phyloP scores from a whole-genome alignment of 2,888 invertebrate species.

The Yponomeuta evonymella region DNA sequence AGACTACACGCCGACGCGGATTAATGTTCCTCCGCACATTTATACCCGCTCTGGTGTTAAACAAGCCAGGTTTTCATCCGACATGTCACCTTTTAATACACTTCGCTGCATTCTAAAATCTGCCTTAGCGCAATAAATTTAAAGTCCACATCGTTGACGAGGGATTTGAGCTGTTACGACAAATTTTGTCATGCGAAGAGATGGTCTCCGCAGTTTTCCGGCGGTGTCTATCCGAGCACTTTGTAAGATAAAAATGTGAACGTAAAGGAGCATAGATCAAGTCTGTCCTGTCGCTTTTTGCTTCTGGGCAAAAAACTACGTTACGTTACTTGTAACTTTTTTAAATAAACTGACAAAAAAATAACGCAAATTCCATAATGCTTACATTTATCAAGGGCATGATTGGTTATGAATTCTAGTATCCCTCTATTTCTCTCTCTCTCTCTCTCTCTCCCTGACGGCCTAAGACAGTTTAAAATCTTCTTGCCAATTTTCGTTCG shows the following conservation, averaged over 20 bases:
- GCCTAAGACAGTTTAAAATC: too few relatives aligned
- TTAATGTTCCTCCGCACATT: constrained; percentile 74
- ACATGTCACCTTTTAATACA: constrained; percentile 29
- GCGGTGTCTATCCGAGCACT: constrained; percentile 71
- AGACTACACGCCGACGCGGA: constrained; percentile 68
- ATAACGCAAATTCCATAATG: too few relatives aligned
- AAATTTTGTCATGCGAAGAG: constrained; percentile 28
- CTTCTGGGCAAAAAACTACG: neutral
- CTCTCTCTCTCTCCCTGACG: too few relatives aligned
- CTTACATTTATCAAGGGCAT: too few relatives aligned
- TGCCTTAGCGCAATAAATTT: constrained; percentile 11
- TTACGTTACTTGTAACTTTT: neutral
- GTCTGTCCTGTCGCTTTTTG: constrained; percentile 31
- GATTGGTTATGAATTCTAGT: too few relatives aligned
- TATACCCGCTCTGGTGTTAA: constrained; percentile 54
- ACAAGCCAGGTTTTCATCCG: constrained; percentile 39
- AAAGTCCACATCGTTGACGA: constrained; percentile 23
- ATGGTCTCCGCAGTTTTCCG: constrained; percentile 72
- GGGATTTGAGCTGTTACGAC: constrained; percentile 26
- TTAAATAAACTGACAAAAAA: too few relatives aligned
- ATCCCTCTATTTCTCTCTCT: too few relatives aligned
- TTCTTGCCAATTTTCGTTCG: too few relatives aligned
- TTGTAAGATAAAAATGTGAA: constrained; percentile 74
- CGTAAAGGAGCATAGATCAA: constrained; percentile 66
- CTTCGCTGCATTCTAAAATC: constrained; percentile 22